Percentiles rank a stretch among this genome's conserved stretches.
phyloP scores from a whole-genome alignment of 2,113 vertebrate genomes.

The Heterotis niloticus region DNA sequence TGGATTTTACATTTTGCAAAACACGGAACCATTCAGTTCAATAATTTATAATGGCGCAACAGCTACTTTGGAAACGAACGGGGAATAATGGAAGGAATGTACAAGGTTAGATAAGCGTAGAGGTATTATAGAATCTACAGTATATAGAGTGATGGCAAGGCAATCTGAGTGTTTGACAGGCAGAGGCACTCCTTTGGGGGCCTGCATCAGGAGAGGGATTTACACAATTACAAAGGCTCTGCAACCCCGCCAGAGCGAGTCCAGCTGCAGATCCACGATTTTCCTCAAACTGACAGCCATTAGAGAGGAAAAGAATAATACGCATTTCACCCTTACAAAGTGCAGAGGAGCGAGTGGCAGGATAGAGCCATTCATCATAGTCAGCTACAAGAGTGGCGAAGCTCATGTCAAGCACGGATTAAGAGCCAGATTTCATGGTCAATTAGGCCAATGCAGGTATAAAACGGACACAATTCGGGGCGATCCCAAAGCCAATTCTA shows the following conservation, averaged over 20 bases:
- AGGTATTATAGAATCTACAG: no score
- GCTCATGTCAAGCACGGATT: conserved; percentile 51
- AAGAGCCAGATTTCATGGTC: conserved; percentile 67
- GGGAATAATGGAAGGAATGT: no score
- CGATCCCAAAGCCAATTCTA: conserved; percentile 69
- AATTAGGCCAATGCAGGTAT: conserved; percentile 70
- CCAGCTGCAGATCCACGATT: conserved; percentile 44
- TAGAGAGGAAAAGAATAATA: conserved; percentile 48
- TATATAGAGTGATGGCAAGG: conserved; percentile 10
- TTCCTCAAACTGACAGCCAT: conserved; percentile 48
- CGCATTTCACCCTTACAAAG: conserved; percentile 54
- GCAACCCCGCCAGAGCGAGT: conserved; percentile 49
- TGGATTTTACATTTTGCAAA: no score
- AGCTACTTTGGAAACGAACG: no score
- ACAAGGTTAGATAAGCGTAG: no score
- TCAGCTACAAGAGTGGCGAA: conserved; percentile 55
- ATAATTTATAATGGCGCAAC: no score
- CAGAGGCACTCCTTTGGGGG: conserved; percentile 51
- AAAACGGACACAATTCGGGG: conserved; percentile 57
- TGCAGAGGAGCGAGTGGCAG: conserved; percentile 45
- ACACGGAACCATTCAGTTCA: no score
- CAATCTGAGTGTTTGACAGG: conserved; percentile 46
- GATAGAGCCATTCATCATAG: conserved; percentile 63
- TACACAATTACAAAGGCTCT: conserved; percentile 55
- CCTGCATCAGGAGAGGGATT: conserved; percentile 54